Evolutionary conservation across 2,888 invertebrate genomes (phyloP).

Genomic region (Myopa tessellatipennis): DNA sequence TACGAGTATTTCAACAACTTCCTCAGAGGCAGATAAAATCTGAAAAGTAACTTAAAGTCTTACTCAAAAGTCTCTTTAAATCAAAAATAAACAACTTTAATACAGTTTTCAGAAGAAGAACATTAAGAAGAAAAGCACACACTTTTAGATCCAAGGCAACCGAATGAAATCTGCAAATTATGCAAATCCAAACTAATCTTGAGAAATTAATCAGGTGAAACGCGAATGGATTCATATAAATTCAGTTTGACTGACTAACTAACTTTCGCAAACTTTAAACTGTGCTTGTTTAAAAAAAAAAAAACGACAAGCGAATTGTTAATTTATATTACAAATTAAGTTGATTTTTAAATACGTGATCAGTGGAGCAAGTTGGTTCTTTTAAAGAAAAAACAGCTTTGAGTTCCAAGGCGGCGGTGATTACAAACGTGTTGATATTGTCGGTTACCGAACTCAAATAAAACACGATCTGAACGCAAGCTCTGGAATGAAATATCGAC

Average conservation of each 20-base stretch:
- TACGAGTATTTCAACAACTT: no score
- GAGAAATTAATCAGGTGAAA: neutral
- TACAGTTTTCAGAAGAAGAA: no score
- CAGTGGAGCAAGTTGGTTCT: neutral
- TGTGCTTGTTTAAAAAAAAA: no score
- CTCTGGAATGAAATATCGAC: neutral
- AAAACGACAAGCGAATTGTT: neutral
- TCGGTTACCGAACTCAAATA: slow-evolving; percentile 1
- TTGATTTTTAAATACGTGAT: slow-evolving; percentile 1
- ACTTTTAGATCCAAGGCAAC: neutral
- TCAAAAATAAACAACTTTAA: no score
- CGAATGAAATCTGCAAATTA: slow-evolving; percentile 18
- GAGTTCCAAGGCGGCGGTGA: neutral
- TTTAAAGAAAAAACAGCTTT: neutral
- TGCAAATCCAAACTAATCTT: slow-evolving; percentile 39
- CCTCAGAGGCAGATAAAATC: no score
- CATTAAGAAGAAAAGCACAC: neutral
- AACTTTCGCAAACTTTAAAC: neutral
- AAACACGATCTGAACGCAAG: neutral
- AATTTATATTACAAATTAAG: neutral
- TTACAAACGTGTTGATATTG: neutral
- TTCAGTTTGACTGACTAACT: neutral
- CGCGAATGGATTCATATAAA: neutral
- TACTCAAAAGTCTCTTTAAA: no score
- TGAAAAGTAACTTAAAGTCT: no score